Evolutionary conservation across 2,888 invertebrate genomes (phyloP).

Genomic region (Megastigmus dorsalis): DNA sequence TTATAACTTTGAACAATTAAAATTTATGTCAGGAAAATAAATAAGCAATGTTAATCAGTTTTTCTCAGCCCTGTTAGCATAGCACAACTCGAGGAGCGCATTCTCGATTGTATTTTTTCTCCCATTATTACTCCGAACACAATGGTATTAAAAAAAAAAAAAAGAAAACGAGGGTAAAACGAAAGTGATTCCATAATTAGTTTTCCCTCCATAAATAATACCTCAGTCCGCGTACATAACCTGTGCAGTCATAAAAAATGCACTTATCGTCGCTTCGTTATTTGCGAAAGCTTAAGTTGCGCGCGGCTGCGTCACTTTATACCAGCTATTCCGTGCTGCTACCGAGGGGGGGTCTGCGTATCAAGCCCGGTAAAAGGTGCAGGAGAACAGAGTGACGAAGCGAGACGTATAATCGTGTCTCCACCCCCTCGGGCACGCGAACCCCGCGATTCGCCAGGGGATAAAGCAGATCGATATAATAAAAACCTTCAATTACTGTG

Average conservation of each 20-base stretch:
- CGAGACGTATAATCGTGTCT: constrained; percentile 50
- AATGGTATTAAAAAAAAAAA: no score
- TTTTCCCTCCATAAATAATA: constrained; percentile 47
- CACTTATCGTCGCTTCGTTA: constrained; percentile 48
- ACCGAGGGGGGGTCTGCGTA: not conserved
- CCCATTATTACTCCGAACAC: no score
- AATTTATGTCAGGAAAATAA: no score
- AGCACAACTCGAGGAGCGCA: no score
- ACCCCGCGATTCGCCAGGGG: constrained; percentile 11
- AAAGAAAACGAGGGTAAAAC: not conserved
- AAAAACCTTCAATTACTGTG: constrained; percentile 48
- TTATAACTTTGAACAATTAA: no score
- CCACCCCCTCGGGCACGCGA: constrained; percentile 34
- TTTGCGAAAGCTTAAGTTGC: constrained; percentile 40
- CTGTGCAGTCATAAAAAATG: constrained; percentile 36
- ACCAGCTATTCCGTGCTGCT: not conserved
- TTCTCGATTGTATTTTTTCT: no score
- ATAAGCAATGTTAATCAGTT: no score
- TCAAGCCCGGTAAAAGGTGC: not conserved
- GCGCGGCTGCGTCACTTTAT: not conserved
- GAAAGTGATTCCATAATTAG: constrained; percentile 42
- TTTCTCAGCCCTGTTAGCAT: no score
- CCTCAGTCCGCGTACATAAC: not conserved
- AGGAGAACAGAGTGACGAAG: constrained; percentile 44
- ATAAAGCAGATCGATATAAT: constrained; percentile 39